Evolutionary conservation across 1,140 invertebrate species (phyloP).

Genomic region (Sesamia nonagrioides): DNA sequence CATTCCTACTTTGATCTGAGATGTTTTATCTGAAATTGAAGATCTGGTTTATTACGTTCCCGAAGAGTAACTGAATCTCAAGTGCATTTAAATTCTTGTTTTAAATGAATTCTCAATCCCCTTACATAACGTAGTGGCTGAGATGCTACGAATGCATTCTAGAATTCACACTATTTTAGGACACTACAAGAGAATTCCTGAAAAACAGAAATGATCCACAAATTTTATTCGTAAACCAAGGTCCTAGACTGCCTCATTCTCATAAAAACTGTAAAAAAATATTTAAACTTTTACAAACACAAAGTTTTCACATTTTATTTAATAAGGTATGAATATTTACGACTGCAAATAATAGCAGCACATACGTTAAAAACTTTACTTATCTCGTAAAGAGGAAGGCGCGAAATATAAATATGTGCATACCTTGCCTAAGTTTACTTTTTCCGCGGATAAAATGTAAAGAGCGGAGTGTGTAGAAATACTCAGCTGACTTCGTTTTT

Average conservation of each 20-base stretch:
- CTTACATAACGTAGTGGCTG: too few species aligned
- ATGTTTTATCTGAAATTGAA: slow-evolving; percentile 38
- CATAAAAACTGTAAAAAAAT: slow-evolving; percentile 3
- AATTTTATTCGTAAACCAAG: not conserved
- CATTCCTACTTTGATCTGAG: slow-evolving; percentile 5
- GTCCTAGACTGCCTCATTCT: not conserved
- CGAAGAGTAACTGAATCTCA: slow-evolving; percentile 2
- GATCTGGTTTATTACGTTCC: slow-evolving; percentile 26
- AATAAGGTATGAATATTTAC: slow-evolving; percentile 32
- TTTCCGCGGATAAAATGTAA: slow-evolving; percentile 18
- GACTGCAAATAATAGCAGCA: slow-evolving; percentile 28
- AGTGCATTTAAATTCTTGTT: slow-evolving; percentile 12
- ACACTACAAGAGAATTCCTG: too few species aligned
- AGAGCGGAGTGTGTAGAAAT: slow-evolving; percentile 9
- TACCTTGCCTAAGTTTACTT: slow-evolving; percentile 23
- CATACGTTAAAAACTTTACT: slow-evolving; percentile 34
- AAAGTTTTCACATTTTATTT: slow-evolving; percentile 27
- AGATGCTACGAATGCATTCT: too few species aligned
- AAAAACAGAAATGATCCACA: not conserved
- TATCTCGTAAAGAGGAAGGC: slow-evolving; percentile 39
- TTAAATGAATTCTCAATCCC: not conserved
- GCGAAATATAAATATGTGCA: slow-evolving; percentile 37
- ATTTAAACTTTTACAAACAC: not conserved
- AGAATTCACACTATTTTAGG: too few species aligned
- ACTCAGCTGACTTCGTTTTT: slow-evolving; percentile 1